Evolutionary conservation across 2,888 invertebrate genomes (phyloP), one percentile per base, ranked within the genome.

Genomic region (Lathronympha strigana): DNA sequence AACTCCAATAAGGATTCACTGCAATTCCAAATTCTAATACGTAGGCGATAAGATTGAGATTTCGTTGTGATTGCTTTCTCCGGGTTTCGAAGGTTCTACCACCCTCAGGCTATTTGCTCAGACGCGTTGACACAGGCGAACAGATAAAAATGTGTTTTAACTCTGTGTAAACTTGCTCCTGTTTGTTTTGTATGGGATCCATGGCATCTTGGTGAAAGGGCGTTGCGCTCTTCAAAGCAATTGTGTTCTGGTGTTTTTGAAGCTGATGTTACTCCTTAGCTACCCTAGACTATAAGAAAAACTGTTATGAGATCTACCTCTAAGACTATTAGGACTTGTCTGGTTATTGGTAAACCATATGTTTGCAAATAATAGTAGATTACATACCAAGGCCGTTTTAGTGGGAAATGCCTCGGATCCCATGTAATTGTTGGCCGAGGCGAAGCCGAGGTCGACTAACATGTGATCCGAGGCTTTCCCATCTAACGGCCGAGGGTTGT

Each of bases 61-160:
- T 45, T 15, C 31, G 9, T 19, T 57, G 21, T 3, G 43, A 8
- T 31, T 17, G 40, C 13, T 43, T 23, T 25, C 55, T 57, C 21
- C 13, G 25, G n/a, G 28, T 55, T n/a, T 31, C 31, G 43, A 55
- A 55, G 55, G 40, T 40, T 25, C 19, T 53, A 60, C 51, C 87
- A 85, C 86, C 88, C 87, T 80, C 80, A 75, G 69, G 70, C 50
- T 87, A 84, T 89, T 87, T 88, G 80, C 79, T 72, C 85, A 86
- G 83, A 78, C 86, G 82, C 76, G 85, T 86, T 83, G 84, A 88
- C 88, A 83, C 82, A 82, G 77, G 77, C 82, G 78, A 66, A 74
- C 76, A 86, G 90, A 89, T 90, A 90, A 89, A 88, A 88, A 87
- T 87, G 81, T 89, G 87, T 90, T 86, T 63, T 84, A 80, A 78